Evolutionary conservation across 2,888 invertebrate species (phyloP).

Genomic region (Bruchidius siliquastri): DNA sequence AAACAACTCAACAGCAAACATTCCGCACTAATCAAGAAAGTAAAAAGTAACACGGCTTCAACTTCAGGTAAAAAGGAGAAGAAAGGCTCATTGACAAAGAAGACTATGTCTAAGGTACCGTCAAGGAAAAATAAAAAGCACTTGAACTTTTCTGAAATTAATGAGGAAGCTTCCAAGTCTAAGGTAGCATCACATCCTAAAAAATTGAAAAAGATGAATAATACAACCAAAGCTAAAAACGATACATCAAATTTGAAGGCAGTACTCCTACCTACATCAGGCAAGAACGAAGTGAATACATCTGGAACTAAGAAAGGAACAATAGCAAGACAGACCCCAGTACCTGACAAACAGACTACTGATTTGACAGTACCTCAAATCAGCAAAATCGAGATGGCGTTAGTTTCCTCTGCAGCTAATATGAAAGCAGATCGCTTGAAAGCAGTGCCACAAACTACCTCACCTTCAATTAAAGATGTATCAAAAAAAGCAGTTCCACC

Average conservation of each 20-base stretch:
- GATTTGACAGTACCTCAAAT: not conserved
- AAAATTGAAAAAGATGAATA: not conserved
- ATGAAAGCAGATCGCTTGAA: too few relatives aligned
- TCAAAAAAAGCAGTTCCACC: not conserved
- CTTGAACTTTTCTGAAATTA: not conserved
- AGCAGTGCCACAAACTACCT: not conserved
- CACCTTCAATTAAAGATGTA: not conserved
- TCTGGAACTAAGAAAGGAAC: not conserved
- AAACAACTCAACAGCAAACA: constrained; percentile 12
- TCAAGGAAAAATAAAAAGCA: not conserved
- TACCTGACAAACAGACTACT: not conserved
- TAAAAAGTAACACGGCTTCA: not conserved
- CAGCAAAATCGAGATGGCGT: too few relatives aligned
- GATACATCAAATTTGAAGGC: not conserved
- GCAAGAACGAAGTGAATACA: not conserved
- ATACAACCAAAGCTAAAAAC: not conserved
- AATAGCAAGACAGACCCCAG: not conserved
- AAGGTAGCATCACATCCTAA: not conserved
- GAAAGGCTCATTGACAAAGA: constrained; percentile 1
- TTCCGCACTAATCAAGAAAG: constrained; percentile 11
- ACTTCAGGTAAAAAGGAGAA: not conserved
- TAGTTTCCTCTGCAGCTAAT: too few relatives aligned
- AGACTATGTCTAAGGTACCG: constrained; percentile 1
- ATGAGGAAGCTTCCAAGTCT: not conserved
- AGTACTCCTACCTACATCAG: not conserved